Evolutionary conservation across 2,797 vertebrate species (phyloP).

Genomic region (Chloroceryle amazona): DNA sequence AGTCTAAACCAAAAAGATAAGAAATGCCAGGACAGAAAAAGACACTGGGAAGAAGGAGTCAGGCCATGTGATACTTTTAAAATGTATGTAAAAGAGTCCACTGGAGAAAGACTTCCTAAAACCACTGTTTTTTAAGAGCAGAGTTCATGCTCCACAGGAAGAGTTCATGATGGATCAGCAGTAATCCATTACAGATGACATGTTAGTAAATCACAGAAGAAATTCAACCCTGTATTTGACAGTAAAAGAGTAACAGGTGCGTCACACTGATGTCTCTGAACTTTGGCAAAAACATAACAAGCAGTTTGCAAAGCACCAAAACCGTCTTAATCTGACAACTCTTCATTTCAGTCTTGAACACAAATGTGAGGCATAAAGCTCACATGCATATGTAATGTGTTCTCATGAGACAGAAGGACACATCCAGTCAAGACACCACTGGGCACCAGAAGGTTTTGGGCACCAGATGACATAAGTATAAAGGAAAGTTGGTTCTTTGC

Average conservation of each 20-base stretch:
- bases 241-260: slow-evolving; percentile 41
- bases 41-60: not conserved
- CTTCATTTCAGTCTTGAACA: not conserved
- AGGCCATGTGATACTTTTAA: not conserved
- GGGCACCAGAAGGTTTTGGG: not conserved
- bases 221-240: not conserved
- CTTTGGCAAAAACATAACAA: not conserved
- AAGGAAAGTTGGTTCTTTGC: not conserved
- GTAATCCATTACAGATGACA: not conserved
- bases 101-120: not conserved
- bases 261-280: not conserved
- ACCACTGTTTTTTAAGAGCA: not conserved
- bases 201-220: slow-evolving; percentile 21
- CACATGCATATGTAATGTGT: not conserved
- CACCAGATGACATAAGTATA: not conserved
- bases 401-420: not conserved
- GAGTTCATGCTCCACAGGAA: not conserved
- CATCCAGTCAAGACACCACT: not conserved
- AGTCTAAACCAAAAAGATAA: not conserved
- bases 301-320: not conserved
- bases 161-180: not conserved
- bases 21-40: not conserved
- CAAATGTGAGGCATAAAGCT: not conserved
- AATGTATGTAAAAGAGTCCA: not conserved
- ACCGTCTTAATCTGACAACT: not conserved